Conservation (phyloP, 2,888 invertebrate genomes). For the Arrhopalites spinosus region DNA sequence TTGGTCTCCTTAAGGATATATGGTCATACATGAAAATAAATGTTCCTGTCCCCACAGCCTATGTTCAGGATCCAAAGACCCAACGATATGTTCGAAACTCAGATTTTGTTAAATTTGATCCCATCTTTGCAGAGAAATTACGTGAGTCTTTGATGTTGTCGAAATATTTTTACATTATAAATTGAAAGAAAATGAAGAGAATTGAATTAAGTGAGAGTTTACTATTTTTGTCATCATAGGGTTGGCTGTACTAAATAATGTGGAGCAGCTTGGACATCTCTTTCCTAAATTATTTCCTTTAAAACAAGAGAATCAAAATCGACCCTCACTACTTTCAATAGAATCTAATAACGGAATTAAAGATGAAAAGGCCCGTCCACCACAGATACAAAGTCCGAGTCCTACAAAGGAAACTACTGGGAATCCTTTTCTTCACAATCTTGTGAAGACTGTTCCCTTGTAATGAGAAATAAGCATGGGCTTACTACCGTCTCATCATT, state of each 20-base stretch:
- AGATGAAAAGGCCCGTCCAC: constrained; percentile 3
- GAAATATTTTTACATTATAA: no score
- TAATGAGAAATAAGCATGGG: not conserved
- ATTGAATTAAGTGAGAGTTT: no score
- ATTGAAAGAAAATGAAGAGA: no score
- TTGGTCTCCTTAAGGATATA: constrained; percentile 79
- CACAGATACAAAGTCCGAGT: constrained; percentile 28
- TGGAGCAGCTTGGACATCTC: constrained; percentile 73
- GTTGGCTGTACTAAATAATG: constrained; percentile 78
- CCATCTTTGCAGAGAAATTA: constrained; percentile 78
- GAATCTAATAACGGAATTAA: not conserved
- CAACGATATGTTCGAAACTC: constrained; percentile 73
- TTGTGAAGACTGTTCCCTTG: not conserved
- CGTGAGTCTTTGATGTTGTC: constrained; percentile 54
- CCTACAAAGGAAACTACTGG: constrained; percentile 11
- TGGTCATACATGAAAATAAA: constrained; percentile 90
- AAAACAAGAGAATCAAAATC: not conserved
- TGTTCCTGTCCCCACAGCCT: constrained; percentile 83
- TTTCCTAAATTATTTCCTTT: constrained; percentile 74
- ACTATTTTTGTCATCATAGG: constrained; percentile 57
- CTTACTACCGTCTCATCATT: no score
- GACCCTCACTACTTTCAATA: not conserved
- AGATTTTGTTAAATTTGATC: constrained; percentile 70
- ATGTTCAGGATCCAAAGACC: constrained; percentile 66
- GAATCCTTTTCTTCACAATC: not conserved